Conservation (phyloP, 2,888 invertebrate species). For the Asteroscopus sphinx region DNA sequence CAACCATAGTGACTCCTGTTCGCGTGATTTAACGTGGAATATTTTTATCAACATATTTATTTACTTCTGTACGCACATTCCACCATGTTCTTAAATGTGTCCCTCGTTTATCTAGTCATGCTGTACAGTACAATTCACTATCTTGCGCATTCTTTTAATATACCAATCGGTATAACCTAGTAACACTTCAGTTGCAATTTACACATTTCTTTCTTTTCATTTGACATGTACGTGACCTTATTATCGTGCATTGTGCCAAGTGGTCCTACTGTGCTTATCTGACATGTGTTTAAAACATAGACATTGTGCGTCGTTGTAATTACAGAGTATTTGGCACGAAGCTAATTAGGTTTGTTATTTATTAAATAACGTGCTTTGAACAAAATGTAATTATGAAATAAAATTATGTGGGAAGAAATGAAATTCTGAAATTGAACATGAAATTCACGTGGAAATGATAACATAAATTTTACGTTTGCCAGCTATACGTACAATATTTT, state of each 20-base stretch:
- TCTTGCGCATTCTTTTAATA: background rate
- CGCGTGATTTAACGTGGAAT: no score
- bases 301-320: conserved; percentile 43
- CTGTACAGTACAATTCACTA: background rate
- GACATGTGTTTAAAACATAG: background rate
- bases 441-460: no score
- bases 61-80: no score
- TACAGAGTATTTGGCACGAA: conserved; percentile 37
- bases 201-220: background rate
- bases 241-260: background rate
- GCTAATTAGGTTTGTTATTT: conserved; percentile 33
- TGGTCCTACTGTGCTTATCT: conserved; percentile 10
- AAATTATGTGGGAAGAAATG: no score
- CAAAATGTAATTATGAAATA: no score
- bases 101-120: no score
- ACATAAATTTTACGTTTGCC: no score
- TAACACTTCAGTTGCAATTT: background rate
- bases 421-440: no score
- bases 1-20: no score
- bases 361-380: conserved; percentile 12
- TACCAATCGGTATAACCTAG: background rate
- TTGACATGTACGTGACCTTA: background rate
- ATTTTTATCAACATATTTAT: no score
- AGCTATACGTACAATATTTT: no score
- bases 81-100: no score